Evolutionary conservation across 2,113 vertebrate species (phyloP).

Genomic region (Oryzias javanicus): DNA sequence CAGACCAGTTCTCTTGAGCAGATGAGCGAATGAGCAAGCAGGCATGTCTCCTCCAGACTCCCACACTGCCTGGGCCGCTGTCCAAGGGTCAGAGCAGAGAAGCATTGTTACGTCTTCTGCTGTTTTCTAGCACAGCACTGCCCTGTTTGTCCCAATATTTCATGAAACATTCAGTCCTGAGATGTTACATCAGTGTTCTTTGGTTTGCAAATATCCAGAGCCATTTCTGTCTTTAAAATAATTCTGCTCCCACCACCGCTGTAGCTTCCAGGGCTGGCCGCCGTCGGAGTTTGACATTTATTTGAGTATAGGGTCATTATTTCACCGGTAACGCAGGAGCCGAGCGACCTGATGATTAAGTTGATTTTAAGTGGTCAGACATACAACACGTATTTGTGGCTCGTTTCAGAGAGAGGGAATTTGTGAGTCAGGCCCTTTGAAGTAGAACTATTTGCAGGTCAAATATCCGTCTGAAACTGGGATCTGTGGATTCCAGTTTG

Average conservation of each 20-base stretch:
- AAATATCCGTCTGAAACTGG: constrained; percentile 8
- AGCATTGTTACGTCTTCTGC: constrained; percentile 42
- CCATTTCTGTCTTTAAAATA: background rate
- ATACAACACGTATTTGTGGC: background rate
- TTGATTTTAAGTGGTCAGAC: background rate
- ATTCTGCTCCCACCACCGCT: background rate
- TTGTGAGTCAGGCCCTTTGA: constrained; percentile 1
- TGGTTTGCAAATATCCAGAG: background rate
- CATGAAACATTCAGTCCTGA: background rate
- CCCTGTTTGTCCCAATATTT: constrained; percentile 29
- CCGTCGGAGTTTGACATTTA: background rate
- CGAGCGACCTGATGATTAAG: background rate
- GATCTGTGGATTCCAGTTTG: background rate
- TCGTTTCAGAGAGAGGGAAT: constrained; percentile 1
- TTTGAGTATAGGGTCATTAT: background rate
- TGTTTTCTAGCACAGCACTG: constrained; percentile 12
- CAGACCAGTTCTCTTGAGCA: constrained; percentile 50
- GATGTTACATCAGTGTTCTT: background rate
- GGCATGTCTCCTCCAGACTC: constrained; percentile 59
- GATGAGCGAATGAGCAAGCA: constrained; percentile 61
- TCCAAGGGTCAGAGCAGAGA: constrained; percentile 50
- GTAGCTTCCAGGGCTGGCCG: background rate
- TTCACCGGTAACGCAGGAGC: background rate
- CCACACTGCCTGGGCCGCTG: constrained; percentile 61
- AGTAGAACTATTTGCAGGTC: background rate